phyloP scores from a whole-genome alignment of 2,888 invertebrate species.

The Ernsta delagoae region DNA sequence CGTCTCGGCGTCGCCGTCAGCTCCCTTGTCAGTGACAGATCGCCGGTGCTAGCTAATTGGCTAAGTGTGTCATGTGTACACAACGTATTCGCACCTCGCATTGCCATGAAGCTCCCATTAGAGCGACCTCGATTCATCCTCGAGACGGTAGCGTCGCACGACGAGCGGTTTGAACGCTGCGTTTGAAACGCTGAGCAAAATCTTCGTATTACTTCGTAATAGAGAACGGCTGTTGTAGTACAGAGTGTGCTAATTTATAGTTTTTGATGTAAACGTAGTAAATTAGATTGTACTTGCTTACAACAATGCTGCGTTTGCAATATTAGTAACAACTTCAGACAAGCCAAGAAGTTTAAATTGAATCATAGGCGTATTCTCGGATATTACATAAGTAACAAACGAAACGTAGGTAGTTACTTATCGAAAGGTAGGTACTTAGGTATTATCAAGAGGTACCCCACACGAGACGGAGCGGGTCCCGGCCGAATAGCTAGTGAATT shows the following conservation, averaged over 20 bases:
- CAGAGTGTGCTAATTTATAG: no score
- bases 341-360: no score
- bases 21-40: conserved; percentile 31
- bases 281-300: no score
- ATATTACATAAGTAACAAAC: not conserved
- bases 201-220: no score
- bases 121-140: conserved; percentile 35
- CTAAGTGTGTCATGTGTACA: conserved; percentile 46
- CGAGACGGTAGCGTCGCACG: not conserved
- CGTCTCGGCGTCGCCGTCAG: conserved; percentile 1
- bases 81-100: conserved; percentile 46
- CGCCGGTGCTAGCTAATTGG: conserved; percentile 41
- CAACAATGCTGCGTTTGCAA: no score
- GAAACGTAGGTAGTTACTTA: not conserved
- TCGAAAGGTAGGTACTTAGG: not conserved
- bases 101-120: conserved; percentile 44
- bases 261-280: no score
- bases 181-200: conserved; percentile 2
- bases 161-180: conserved; percentile 13
- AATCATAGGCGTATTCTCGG: not conserved
- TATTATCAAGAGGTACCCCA: not conserved
- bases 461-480: conserved; percentile 3
- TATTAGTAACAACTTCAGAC: no score
- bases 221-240: no score
- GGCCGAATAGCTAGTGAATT: conserved; percentile 20